These are phyloP conservation scores for Luscinia luscinia DNA, from an alignment of 2,797 vertebrate genomes.

Conservation along the genomic window DNA sequence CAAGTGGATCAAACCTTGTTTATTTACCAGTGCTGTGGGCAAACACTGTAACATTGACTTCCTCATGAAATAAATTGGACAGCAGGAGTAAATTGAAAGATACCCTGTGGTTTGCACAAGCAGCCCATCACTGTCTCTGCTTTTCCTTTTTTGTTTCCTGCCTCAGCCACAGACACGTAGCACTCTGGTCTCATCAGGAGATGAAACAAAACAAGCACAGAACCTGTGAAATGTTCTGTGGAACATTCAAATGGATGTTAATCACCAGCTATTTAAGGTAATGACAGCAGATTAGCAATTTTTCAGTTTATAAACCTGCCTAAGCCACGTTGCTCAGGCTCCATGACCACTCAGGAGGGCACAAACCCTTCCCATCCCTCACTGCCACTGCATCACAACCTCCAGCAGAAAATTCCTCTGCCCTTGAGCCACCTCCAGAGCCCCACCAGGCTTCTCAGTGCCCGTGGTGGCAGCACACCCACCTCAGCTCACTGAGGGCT, in stretches of 20 bases:
- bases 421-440: background rate
- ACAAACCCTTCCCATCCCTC: background rate
- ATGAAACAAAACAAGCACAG: background rate
- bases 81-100: background rate
- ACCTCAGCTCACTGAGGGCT: background rate
- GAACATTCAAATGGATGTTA: background rate
- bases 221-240: background rate
- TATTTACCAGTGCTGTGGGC: background rate
- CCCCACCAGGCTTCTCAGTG: rapidly evolving
- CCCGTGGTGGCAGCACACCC: background rate
- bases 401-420: background rate
- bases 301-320: background rate
- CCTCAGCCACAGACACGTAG: background rate
- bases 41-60: background rate
- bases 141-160: background rate
- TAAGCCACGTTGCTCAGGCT: background rate
- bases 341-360: background rate
- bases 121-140: background rate
- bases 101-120: background rate
- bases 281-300: background rate
- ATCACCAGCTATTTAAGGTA: background rate
- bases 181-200: background rate
- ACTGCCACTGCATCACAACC: background rate
- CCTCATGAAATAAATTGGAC: background rate
- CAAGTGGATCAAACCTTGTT: background rate